Percentiles rank a stretch among this genome's conserved stretches.
Conservation (phyloP, 2,888 invertebrate genomes). For the Timema cristinae region DNA sequence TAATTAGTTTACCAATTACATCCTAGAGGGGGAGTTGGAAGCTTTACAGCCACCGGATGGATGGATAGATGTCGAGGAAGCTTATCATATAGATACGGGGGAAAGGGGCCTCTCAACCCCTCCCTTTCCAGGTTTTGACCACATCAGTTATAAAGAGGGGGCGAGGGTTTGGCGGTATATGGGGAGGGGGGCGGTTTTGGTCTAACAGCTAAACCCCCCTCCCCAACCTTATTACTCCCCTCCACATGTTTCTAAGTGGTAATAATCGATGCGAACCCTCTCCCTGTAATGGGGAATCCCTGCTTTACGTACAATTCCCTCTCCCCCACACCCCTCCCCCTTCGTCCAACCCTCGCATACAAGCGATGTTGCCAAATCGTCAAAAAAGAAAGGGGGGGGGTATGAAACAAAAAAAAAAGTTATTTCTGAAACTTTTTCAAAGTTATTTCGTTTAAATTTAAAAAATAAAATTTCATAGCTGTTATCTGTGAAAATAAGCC, state of each 20-base stretch:
- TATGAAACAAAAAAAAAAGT: no score
- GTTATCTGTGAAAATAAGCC: no score
- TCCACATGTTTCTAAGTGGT: slow-evolving; percentile 24
- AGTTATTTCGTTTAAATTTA: no score
- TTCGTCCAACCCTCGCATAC: neutral
- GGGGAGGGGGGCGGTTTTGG: neutral
- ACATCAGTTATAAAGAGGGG: no score
- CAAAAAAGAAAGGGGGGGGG: no score
- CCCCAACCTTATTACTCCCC: slow-evolving; percentile 12
- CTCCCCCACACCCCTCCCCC: neutral
- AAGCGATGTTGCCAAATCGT: slow-evolving; percentile 28
- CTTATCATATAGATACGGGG: neutral
- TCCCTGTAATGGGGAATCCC: slow-evolving; percentile 30
- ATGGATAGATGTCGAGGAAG: neutral
- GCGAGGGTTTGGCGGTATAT: no score
- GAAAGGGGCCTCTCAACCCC: neutral
- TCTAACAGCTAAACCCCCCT: slow-evolving; percentile 13
- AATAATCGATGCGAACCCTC: slow-evolving; percentile 31
- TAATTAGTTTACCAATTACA: slow-evolving; percentile 23
- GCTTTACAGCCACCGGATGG: neutral
- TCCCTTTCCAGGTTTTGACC: neutral
- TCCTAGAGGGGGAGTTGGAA: neutral
- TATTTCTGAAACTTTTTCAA: no score
- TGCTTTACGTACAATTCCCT: slow-evolving; percentile 21
- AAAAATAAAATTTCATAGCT: no score